phyloP scores from a whole-genome alignment of 2,888 invertebrate species.

The Itoplectis maculator region DNA sequence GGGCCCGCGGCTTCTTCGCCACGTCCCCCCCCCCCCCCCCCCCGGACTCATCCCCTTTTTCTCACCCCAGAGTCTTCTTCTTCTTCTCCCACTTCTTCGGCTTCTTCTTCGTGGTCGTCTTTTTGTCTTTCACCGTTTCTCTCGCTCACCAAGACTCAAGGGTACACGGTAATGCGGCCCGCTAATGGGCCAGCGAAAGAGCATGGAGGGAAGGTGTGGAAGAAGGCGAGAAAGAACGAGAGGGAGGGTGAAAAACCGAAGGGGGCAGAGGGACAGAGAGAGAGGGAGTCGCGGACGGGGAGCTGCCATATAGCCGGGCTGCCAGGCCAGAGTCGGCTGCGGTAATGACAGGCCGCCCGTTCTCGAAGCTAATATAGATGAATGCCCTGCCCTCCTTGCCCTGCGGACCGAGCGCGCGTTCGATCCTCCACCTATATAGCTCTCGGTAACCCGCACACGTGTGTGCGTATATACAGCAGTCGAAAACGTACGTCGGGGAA shows the following conservation, averaged over 20 bases:
- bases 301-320: slow-evolving; percentile 69
- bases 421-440: slow-evolving; percentile 53
- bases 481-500: neutral
- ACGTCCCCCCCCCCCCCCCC: slow-evolving; percentile 45
- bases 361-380: slow-evolving; percentile 85
- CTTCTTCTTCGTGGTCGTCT: slow-evolving; percentile 41
- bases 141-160: slow-evolving; percentile 58
- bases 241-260: slow-evolving; percentile 36
- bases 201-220: slow-evolving; percentile 44
- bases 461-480: slow-evolving; percentile 4
- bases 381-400: slow-evolving; percentile 84
- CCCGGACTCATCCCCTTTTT: slow-evolving; percentile 70
- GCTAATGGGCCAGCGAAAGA: slow-evolving; percentile 78
- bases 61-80: slow-evolving; percentile 65
- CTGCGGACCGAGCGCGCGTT: slow-evolving; percentile 77
- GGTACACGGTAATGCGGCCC: slow-evolving; percentile 73
- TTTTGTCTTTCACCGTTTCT: slow-evolving; percentile 63
- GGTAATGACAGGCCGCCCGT: slow-evolving; percentile 85
- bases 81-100: slow-evolving; percentile 17
- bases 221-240: slow-evolving; percentile 51
- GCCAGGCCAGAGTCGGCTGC: slow-evolving; percentile 78
- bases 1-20: slow-evolving; percentile 60
- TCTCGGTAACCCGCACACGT: neutral
- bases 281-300: slow-evolving; percentile 60
- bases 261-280: slow-evolving; percentile 53